These are phyloP conservation scores for Perizoma flavofasciatum DNA, from an alignment of 2,888 invertebrate genomes.

Conservation along the genomic window DNA sequence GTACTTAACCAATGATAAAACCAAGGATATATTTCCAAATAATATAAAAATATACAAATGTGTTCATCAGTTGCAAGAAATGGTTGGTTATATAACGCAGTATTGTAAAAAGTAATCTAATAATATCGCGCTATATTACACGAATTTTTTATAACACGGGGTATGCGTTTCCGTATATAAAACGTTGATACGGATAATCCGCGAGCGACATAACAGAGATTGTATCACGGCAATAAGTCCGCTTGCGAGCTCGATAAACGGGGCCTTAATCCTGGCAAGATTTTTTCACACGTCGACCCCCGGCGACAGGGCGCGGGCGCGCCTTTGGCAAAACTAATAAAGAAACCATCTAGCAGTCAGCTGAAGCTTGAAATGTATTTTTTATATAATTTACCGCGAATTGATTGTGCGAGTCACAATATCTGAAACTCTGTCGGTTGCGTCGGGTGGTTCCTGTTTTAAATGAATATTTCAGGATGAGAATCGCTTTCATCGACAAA, in stretches of 20 bases:
- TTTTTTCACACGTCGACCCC: slow-evolving; percentile 78
- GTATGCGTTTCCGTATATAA: slow-evolving; percentile 54
- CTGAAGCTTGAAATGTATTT: slow-evolving; percentile 85
- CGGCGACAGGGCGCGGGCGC: slow-evolving; percentile 42
- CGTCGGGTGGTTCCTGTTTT: slow-evolving; percentile 12
- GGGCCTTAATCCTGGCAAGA: slow-evolving; percentile 74
- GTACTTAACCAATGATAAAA: not conserved
- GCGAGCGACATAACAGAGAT: slow-evolving; percentile 78
- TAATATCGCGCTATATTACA: slow-evolving; percentile 32
- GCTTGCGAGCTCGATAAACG: slow-evolving; percentile 72
- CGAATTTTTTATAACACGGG: slow-evolving; percentile 33
- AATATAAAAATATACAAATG: too few species aligned
- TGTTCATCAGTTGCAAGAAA: too few species aligned
- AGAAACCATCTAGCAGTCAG: slow-evolving; percentile 82
- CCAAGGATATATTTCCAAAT: too few species aligned
- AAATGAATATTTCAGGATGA: slow-evolving; percentile 20
- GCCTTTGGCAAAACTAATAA: slow-evolving; percentile 82
- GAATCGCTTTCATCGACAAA: too few species aligned
- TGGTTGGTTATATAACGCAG: too few species aligned
- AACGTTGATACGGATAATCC: slow-evolving; percentile 74
- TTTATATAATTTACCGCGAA: slow-evolving; percentile 84
- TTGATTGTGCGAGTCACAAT: slow-evolving; percentile 68
- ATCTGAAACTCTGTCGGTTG: slow-evolving; percentile 55
- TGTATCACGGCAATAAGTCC: slow-evolving; percentile 80
- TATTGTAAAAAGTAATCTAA: slow-evolving; percentile 28